A percentile compares a stretch with the other conserved stretches of the same genome.
Conservation (phyloP, 2,888 invertebrate species). For the Diplazon laetatorius region DNA sequence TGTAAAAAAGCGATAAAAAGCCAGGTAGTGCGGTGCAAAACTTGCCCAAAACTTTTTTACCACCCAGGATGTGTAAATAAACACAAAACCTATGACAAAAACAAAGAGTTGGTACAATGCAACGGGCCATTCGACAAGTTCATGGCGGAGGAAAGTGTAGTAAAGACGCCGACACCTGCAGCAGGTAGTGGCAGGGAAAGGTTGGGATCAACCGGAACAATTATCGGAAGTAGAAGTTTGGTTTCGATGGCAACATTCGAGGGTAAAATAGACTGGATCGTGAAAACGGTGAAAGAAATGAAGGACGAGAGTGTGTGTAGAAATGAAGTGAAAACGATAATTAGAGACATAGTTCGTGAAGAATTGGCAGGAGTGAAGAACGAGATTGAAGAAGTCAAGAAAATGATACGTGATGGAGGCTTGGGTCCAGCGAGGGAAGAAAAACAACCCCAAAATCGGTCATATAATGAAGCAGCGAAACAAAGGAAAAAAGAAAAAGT, state of each 20-base stretch:
- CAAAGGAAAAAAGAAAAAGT: constrained; percentile 36
- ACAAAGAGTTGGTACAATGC: no score
- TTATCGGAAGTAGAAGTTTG: neutral
- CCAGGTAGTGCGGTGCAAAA: constrained; percentile 4
- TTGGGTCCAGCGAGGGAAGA: neutral
- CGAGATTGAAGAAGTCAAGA: constrained; percentile 47
- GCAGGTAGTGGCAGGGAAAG: constrained; percentile 18
- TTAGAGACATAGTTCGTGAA: constrained; percentile 41
- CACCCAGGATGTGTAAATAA: no score
- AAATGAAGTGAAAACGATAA: constrained; percentile 32
- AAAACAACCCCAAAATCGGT: no score
- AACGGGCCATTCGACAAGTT: neutral
- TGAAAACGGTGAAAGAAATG: constrained; percentile 34
- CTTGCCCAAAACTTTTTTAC: constrained; percentile 38
- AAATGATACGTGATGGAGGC: constrained; percentile 3
- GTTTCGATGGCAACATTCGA: neutral
- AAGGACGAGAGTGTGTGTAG: constrained; percentile 28
- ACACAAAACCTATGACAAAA: no score
- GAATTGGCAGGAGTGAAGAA: constrained; percentile 40
- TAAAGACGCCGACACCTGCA: neutral
- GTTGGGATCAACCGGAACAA: constrained; percentile 14
- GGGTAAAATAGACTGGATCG: constrained; percentile 34
- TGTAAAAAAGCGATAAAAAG: constrained; percentile 18
- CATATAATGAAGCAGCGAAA: constrained; percentile 30
- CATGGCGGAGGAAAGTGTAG: neutral